Evolutionary conservation across 2,113 vertebrate species (phyloP), one percentile per base, ranked within the genome.

Genomic region (Larimichthys polyactis): DNA sequence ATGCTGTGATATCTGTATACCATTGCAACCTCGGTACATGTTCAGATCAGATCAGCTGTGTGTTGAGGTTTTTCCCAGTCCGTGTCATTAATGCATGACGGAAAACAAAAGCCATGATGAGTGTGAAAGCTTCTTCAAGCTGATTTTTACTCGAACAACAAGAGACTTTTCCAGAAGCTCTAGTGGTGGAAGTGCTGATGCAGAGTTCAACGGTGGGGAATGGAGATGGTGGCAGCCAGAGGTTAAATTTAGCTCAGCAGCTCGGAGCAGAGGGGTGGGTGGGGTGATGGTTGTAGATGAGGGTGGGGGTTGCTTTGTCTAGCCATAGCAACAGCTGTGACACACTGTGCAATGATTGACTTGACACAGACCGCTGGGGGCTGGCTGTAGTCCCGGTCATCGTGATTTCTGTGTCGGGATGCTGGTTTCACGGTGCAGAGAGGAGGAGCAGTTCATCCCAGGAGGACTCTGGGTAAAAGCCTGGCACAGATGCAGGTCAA

Each of bases 241-340:
- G 36, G 74, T 74, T 88, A 84, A 75, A 81, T 82, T 79, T 71
- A 85, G 86, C 86, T 69, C 64, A 44, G 72, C 57, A 40, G 49
- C 32, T 64, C 0, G 14, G 40, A 67, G 72, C n/a, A 12, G 71
- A 19, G 58, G 7, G 40, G 58, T 5, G 60, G 15, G 7, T 43
- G 11, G 46, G n/a, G 6, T 49, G 14, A 46, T 3, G 22, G 8
- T 2, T 29, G 51, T 32, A 46, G 15, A 24, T 15, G 48, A 19
- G 49, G 15, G 19, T 0, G 3, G 27, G 17, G 46, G 27, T 8
- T 48, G 24, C n/a, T 40, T 64, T 27, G 59, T 90, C 81, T 69
- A n/a, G 69, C 73, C 88, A 68, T 60, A 80, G 84, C 78, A 77
- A 83, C 84, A 87, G 63, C 85, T 71, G 75, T 88, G 89, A 90